Evolutionary conservation across 2,797 vertebrate genomes (phyloP), one percentile per base, ranked within the genome.

Genomic region (Staurois parvus): DNA sequence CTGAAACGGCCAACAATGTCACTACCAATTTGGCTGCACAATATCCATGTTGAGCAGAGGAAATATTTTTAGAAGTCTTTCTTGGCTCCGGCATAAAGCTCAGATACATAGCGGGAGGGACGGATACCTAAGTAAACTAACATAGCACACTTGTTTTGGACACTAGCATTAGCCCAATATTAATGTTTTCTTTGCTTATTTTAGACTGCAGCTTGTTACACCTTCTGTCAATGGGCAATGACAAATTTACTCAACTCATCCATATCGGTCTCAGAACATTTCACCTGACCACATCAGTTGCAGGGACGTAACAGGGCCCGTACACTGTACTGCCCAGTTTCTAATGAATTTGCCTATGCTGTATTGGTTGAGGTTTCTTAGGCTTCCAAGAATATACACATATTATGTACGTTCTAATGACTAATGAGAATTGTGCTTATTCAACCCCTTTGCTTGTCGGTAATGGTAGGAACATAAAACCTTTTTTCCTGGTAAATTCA

Each of bases 21-120:
- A 83, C 42, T 79, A 79, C 69, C 81, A 87, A 84, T 87, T 87
- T 79, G 37, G 45, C 81, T 87, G 85, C 85, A 83, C 81, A 75
- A 87, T 84, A 69, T 79, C 81, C 85, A 79, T 48, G 70, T 69
- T 87, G 40, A 84, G 76, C 40, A 59, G 76, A 69, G 67, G 62
- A 79, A 84, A 79, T 84, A 87, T 79, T 79, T 83, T 83, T 87
- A 87, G 81, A 74, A 79, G 76, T 34, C 81, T 28, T 66, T 64
- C 81, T 79, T 87, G 81, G 85, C 85, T 78, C 80, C 29, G 2
- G 85, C 69, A 72, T 78, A 83, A 86, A 77, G 69, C 29, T 59
- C 30, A 79, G 75, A 78, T 59, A 78, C 66, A 77, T 56, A 40
- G 64, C 32, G 26, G 76, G 76, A 79, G 75, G 75, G 81, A 75